Conservation (phyloP, 2,113 vertebrate species). For the Otocyon megalotis region DNA sequence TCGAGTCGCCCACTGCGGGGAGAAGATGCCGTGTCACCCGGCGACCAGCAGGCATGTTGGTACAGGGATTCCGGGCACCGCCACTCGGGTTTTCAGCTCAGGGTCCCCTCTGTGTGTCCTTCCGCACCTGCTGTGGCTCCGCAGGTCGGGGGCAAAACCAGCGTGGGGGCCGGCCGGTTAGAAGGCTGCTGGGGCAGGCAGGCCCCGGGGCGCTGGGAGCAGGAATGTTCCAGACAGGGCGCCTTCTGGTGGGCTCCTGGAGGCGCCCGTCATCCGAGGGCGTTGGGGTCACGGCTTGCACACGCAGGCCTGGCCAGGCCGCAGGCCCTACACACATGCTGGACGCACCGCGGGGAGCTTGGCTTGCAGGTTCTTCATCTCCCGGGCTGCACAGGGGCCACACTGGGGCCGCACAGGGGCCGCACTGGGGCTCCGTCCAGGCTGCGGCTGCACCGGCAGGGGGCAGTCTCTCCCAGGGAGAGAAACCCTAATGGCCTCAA, state of each 20-base stretch:
- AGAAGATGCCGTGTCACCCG: background rate
- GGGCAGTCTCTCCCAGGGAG: conserved; percentile 72
- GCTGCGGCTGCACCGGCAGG: conserved; percentile 50
- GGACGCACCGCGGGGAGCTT: background rate
- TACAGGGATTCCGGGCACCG: background rate
- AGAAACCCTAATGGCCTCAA: background rate
- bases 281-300: background rate
- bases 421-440: no score
- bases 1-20: background rate
- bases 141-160: background rate
- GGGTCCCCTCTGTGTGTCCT: background rate
- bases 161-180: background rate
- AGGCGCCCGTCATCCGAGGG: background rate
- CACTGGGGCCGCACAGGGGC: no score
- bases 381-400: no score
- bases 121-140: background rate
- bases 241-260: background rate
- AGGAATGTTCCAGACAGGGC: background rate
- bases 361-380: background rate
- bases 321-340: no score
- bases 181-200: background rate
- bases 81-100: background rate
- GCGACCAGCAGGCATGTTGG: no score
- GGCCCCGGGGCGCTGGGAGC: background rate
- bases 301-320: background rate